Evolutionary conservation across 2,888 invertebrate genomes (phyloP), one percentile per base, ranked within the genome.

Genomic region (Hymenopus coronatus): DNA sequence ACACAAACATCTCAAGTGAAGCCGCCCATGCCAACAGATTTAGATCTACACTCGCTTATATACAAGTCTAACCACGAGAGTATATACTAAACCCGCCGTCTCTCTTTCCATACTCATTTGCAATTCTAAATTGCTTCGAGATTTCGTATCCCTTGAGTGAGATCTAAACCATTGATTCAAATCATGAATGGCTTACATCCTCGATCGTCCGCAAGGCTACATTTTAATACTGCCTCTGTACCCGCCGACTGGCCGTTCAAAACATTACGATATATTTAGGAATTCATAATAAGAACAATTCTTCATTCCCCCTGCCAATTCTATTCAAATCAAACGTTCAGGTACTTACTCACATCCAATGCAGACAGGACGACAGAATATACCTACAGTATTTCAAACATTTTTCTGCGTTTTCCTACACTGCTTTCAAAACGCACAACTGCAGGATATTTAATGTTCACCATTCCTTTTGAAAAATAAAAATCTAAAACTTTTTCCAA

Each of bases 51-150:
- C 81, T 84, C 82, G 87, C 88, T 88, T 83, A 88, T 54, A 46
- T 84, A 88, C 84, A 88, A 88, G 88, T 54, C 83, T 84, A 28
- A 70, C 54, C 85, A 85, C 33, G n/a, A 40, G 40, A 84, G 84
- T 33, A 30, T n/a, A 85, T 54, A 54, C 85, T 85, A 85, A 85
- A 40, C 81, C 30, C 86, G 81, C 28, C 30, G 33, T 87, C 82
- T 87, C 87, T 87, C 87, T 87, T 87, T 87, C 87, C 81, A 28
- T n/a, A 87, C 87, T 87, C 87, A 87, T 87, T 87, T 87, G 87
- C 87, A 87, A 87, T 87, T 81, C 87, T 87, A 87, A 87, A 81
- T 87, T 82, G 87, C 82, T 82, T 82, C 87, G 82, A 86, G 33
- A 87, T 87, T 87, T 30, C 87, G 82, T 87, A 87, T 87, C 87